A percentile compares a stretch with the other conserved stretches of the same genome.
Conservation (phyloP, 2,888 invertebrate species). For the Dicranocentrus wangi region DNA sequence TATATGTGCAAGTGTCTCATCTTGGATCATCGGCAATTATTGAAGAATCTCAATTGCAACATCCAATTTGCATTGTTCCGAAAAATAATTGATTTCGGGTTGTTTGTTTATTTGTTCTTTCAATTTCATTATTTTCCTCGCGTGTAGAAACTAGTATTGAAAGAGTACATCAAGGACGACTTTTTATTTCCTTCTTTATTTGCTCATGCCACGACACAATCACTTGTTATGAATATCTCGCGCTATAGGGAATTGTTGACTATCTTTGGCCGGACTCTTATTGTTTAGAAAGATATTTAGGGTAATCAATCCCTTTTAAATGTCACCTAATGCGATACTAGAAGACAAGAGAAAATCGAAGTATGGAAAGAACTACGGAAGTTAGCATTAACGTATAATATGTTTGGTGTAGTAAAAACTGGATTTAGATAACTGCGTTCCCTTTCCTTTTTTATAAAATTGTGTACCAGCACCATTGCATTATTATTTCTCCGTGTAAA, state of each 20-base stretch:
- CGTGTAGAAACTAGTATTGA: not conserved
- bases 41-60: slow-evolving; percentile 6
- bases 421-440: slow-evolving; percentile 49
- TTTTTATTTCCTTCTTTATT: slow-evolving; percentile 21
- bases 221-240: too few relatives aligned
- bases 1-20: not conserved
- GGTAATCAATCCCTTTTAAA: slow-evolving; percentile 52
- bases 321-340: slow-evolving; percentile 42
- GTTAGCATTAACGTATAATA: too few relatives aligned
- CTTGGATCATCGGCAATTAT: not conserved
- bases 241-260: too few relatives aligned
- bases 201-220: slow-evolving; percentile 12
- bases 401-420: too few relatives aligned
- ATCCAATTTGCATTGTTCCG: not conserved
- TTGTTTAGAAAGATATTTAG: slow-evolving; percentile 17
- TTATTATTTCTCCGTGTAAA: not conserved
- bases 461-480: not conserved
- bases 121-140: slow-evolving; percentile 23
- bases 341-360: slow-evolving; percentile 15
- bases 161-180: not conserved
- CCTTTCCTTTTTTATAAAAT: not conserved
- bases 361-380: slow-evolving; percentile 25
- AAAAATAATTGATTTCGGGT: slow-evolving; percentile 28
- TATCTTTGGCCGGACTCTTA: too few relatives aligned
- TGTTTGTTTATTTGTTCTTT: slow-evolving; percentile 17